Evolutionary conservation across 2,113 vertebrate species (phyloP).

Genomic region (Nothocercus julius): DNA sequence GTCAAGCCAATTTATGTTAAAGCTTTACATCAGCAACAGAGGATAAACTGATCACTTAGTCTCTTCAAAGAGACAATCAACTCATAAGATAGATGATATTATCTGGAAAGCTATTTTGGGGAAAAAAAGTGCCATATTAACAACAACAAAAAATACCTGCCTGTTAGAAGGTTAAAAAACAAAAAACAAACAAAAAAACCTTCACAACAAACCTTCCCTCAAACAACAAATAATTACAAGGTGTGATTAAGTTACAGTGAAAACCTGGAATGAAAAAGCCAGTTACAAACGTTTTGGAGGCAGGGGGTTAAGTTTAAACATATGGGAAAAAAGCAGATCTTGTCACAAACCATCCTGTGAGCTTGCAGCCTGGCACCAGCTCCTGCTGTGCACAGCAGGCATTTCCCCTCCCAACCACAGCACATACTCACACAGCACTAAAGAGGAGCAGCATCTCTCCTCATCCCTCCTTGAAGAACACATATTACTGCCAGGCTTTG

Average conservation of each 20-base stretch:
- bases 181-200: background rate
- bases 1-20: background rate
- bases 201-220: background rate
- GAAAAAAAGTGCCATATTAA: background rate
- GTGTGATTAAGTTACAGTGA: background rate
- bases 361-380: conserved; percentile 56
- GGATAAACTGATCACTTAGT: background rate
- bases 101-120: background rate
- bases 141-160: background rate
- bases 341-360: conserved; percentile 3
- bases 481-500: conserved; percentile 6
- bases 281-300: background rate
- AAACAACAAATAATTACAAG: background rate
- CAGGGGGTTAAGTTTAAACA: conserved; percentile 24
- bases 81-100: background rate
- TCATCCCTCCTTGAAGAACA: background rate
- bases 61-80: background rate
- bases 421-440: background rate
- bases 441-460: conserved; percentile 39
- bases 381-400: conserved; percentile 72
- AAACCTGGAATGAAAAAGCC: background rate
- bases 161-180: background rate
- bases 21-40: background rate
- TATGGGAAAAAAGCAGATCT: background rate
- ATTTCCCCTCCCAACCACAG: conserved; percentile 27